These are phyloP conservation scores for Clusia tigrina DNA, from an alignment of 2,888 invertebrate genomes.

Conservation along the genomic window DNA sequence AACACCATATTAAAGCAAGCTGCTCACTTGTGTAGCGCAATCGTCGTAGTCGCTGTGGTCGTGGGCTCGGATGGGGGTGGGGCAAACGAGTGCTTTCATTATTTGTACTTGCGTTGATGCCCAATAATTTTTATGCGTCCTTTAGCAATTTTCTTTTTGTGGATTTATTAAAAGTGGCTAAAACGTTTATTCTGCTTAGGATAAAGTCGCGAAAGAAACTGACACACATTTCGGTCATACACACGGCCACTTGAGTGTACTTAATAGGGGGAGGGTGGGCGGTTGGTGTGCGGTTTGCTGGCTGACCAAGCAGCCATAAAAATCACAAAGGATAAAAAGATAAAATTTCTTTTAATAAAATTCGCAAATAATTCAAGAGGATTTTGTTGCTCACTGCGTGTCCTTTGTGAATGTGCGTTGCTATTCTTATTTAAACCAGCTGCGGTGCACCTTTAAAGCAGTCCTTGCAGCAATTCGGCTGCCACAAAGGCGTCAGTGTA, in stretches of 20 bases:
- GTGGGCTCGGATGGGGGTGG: not conserved
- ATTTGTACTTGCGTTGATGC: slow-evolving; percentile 12
- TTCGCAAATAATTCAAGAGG: slow-evolving; percentile 17
- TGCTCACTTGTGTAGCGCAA: not conserved
- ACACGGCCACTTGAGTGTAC: not conserved
- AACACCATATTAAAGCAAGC: slow-evolving; percentile 49
- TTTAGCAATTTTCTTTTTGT: not conserved
- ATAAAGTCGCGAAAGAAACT: slow-evolving; percentile 5
- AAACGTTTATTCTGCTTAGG: slow-evolving; percentile 39
- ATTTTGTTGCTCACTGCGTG: too few species aligned
- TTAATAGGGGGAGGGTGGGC: not conserved
- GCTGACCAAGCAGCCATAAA: slow-evolving; percentile 19
- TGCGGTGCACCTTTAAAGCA: slow-evolving; percentile 12
- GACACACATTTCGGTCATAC: not conserved
- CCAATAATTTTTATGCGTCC: slow-evolving; percentile 20
- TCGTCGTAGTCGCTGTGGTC: not conserved
- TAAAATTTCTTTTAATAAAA: slow-evolving; percentile 32
- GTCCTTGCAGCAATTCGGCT: too few species aligned
- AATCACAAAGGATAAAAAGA: slow-evolving; percentile 28
- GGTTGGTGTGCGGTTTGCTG: not conserved
- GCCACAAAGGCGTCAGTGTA: too few species aligned
- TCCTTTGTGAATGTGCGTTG: too few species aligned
- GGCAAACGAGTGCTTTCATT: not conserved
- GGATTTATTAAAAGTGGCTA: slow-evolving; percentile 25
- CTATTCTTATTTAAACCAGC: not conserved